A percentile compares a stretch with the other conserved stretches of the same genome.
phyloP scores from a whole-genome alignment of 2,888 invertebrate species.

The Oligia latruncula region DNA sequence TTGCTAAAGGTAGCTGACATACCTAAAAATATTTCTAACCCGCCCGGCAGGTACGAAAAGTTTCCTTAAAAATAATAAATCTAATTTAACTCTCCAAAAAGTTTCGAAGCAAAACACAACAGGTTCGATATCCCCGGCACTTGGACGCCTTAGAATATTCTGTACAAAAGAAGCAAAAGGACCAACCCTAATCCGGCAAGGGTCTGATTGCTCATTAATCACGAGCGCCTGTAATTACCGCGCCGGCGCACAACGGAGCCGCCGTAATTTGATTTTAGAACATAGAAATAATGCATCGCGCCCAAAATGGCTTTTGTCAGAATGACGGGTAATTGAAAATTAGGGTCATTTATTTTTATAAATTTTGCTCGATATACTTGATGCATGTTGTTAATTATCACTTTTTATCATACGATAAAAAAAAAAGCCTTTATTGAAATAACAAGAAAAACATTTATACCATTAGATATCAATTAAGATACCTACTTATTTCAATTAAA shows the following conservation, averaged over 20 bases:
- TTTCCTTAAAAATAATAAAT: conserved; percentile 69
- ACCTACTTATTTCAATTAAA: neutral
- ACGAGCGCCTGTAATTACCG: conserved; percentile 85
- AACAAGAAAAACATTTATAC: neutral
- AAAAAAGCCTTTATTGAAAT: neutral
- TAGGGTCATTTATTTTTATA: conserved; percentile 48
- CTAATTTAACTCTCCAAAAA: conserved; percentile 71
- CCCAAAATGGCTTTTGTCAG: conserved; percentile 68
- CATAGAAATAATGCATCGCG: conserved; percentile 80
- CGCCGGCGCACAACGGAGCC: conserved; percentile 77
- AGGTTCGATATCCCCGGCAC: conserved; percentile 60
- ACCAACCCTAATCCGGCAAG: conserved; percentile 77
- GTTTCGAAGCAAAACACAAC: conserved; percentile 68
- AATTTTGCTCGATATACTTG: conserved; percentile 20
- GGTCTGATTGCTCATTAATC: conserved; percentile 88
- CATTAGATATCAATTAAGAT: conserved; percentile 7
- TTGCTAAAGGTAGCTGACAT: conserved; percentile 49
- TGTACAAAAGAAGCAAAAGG: conserved; percentile 68
- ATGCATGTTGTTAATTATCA: neutral
- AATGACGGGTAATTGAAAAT: conserved; percentile 61
- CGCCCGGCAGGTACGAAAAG: conserved; percentile 59
- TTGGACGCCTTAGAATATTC: conserved; percentile 69
- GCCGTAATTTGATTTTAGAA: conserved; percentile 85
- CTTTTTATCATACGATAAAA: neutral
- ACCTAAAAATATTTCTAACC: conserved; percentile 40